These are phyloP conservation scores for Fukomys damarensis DNA, from an alignment of 2,113 vertebrate species.

Conservation along the genomic window DNA sequence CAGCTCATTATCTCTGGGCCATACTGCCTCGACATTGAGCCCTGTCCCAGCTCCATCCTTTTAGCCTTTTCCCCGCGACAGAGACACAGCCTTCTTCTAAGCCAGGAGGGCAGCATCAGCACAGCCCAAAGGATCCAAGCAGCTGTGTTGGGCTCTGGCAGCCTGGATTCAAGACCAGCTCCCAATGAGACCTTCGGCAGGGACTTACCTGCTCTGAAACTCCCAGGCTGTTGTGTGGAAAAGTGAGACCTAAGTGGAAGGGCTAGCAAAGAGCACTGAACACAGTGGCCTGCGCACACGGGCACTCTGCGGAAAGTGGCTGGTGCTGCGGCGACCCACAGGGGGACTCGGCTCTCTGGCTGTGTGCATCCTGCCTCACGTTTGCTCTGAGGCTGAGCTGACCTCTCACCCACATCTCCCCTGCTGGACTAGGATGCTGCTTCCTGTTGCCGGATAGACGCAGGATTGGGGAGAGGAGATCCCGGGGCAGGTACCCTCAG, in stretches of 20 bases:
- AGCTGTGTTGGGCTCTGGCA: background rate
- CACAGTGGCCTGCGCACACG: background rate
- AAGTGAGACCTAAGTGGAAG: background rate
- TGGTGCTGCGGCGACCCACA: background rate
- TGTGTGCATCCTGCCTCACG: conserved; percentile 3
- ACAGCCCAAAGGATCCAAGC: background rate
- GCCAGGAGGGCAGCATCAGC: background rate
- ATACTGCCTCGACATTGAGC: background rate
- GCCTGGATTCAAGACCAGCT: background rate
- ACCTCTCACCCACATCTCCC: conserved; percentile 79
- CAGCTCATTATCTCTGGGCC: background rate
- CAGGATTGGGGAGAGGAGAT: conserved; percentile 67
- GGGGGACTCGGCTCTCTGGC: background rate
- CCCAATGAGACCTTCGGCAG: background rate
- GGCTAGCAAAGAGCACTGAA: background rate
- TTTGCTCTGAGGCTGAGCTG: conserved; percentile 42
- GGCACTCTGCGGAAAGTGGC: background rate
- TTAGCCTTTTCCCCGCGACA: background rate
- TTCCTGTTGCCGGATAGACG: conserved; percentile 83
- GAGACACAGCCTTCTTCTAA: background rate
- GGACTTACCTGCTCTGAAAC: background rate
- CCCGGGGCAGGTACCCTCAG: conserved; percentile 29
- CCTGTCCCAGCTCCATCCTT: background rate
- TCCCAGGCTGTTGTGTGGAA: background rate
- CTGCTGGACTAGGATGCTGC: conserved; percentile 67